Base-by-base conservation (phyloP, 2,113 vertebrate genomes). In the Ascaphus truei region DNA sequence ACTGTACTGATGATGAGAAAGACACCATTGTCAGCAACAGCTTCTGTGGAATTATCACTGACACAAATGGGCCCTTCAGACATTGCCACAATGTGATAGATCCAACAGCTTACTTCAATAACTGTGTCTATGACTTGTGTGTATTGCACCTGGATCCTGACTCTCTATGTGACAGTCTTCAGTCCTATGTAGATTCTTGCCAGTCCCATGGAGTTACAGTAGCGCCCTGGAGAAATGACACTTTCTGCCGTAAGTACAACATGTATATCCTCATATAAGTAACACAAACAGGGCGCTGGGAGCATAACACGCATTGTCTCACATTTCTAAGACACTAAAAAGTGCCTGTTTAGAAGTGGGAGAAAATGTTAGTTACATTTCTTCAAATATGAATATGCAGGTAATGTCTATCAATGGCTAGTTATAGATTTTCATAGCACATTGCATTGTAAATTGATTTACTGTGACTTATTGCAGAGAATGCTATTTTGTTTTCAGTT, bases 201-300 rank as follows among this genome's bases (percentile, higher is more conserved):
- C 84, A 84, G 65, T 23, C 69, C 26, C 60, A 65, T 41, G 79
- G 75, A 60, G 63, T 73, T 36, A 47, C 51, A 23, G 47, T 83
- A 63, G 7, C 5, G 25, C 48, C 56, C 0, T 84, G 80, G 82
- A 83, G 83, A 76, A 85, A 85, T 1, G 18, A 59, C 67, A 84
- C 77, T 8, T 83, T 81, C 47, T 85, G 83, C 58, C 23, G 77
- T 85, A 83, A 9, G 83, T 82, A 79, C 64, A 90, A 22, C n/a
- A 34, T 34, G 22, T 13, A 9, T 7, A 15, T 30, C 20, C 5
- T 34, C 9, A 34, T 7, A 34, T n/a, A n/a, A n/a, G n/a, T n/a
- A n/a, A n/a, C n/a, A n/a, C n/a, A n/a, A n/a, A n/a, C n/a, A n/a
- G n/a, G n/a, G n/a, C n/a, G n/a, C n/a, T n/a, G n/a, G n/a, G n/a